A percentile compares a stretch with the other conserved stretches of the same genome.
Conservation (phyloP, 2,113 vertebrate genomes). For the Dipodomys merriami region DNA sequence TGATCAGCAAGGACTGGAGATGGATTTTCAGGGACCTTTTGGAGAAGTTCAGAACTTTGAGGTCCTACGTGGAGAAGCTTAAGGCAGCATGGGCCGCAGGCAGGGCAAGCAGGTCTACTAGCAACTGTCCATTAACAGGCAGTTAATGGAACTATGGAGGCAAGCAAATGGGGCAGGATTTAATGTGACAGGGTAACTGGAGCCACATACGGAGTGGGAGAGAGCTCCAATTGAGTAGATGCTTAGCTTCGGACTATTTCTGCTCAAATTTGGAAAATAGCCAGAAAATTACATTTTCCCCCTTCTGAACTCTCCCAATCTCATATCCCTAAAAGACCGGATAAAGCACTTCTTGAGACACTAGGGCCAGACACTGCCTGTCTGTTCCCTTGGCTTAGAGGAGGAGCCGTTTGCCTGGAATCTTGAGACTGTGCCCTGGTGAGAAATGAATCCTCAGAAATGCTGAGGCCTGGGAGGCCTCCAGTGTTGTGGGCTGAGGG, state of each 20-base stretch:
- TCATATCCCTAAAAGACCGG: not conserved
- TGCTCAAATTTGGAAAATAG: not conserved
- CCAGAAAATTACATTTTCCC: not conserved
- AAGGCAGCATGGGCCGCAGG: too few relatives aligned
- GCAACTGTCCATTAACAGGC: too few relatives aligned
- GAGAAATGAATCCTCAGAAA: not conserved
- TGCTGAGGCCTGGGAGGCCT: not conserved
- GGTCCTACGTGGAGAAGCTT: not conserved
- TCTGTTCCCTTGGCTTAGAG: not conserved
- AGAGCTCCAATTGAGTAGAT: not conserved
- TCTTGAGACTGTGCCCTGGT: not conserved
- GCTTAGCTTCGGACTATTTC: not conserved
- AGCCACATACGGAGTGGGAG: not conserved
- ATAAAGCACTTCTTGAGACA: not conserved
- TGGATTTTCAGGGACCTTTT: not conserved
- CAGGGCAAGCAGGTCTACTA: not conserved
- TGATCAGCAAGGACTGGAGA: not conserved
- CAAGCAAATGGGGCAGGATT: not conserved
- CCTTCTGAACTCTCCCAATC: not conserved
- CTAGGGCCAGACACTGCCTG: not conserved
- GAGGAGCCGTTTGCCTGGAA: not conserved
- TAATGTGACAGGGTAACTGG: not conserved
- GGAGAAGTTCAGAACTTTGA: not conserved
- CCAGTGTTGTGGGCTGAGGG: not conserved
- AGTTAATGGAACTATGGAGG: not conserved